Conservation (phyloP, 2,888 invertebrate genomes). For the Dorcus hopei region DNA sequence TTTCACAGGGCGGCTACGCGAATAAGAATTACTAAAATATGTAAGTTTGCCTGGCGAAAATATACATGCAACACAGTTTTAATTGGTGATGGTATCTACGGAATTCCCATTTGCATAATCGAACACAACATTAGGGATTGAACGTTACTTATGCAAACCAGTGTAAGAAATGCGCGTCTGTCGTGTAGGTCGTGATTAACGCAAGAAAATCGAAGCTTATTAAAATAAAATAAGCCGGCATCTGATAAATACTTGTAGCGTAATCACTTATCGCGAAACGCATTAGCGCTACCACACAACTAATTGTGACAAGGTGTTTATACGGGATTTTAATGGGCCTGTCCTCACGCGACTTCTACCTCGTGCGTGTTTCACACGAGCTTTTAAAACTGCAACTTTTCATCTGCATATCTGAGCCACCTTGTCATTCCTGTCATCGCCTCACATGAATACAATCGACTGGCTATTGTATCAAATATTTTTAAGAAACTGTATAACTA, state of each 20-base stretch:
- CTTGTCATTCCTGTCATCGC: constrained; percentile 3
- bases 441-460: neutral
- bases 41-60: neutral
- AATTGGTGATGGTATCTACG: constrained; percentile 10
- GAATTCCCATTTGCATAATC: constrained; percentile 22
- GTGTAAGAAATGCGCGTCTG: constrained; percentile 18
- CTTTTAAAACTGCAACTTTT: constrained; percentile 14
- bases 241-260: constrained; percentile 26
- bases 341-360: constrained; percentile 35
- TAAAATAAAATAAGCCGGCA: constrained; percentile 21
- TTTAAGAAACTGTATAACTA: neutral
- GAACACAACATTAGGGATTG: constrained; percentile 24
- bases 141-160: constrained; percentile 20
- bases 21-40: no score
- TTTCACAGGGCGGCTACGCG: no score
- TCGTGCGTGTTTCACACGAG: constrained; percentile 25
- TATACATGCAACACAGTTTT: constrained; percentile 6
- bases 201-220: constrained; percentile 17
- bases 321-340: constrained; percentile 41
- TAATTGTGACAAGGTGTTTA: constrained; percentile 45
- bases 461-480: neutral
- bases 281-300: constrained; percentile 36
- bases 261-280: constrained; percentile 34
- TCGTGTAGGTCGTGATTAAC: constrained; percentile 17
- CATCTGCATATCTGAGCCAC: constrained; percentile 8